phyloP scores from a whole-genome alignment of 2,113 vertebrate genomes.

The Trachemys scripta region DNA sequence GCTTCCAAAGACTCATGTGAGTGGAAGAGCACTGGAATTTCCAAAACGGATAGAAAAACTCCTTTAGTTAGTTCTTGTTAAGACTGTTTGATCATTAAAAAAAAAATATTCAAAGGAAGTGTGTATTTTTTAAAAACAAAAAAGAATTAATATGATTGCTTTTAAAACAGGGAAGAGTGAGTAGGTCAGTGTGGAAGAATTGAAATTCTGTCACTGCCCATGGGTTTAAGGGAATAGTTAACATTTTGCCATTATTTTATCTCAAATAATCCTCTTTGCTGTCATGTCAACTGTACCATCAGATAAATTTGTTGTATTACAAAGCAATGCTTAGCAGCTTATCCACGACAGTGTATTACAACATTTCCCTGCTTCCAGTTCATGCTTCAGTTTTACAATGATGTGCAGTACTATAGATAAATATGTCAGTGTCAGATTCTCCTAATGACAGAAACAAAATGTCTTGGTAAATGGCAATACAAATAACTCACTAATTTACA shows the following conservation, averaged over 20 bases:
- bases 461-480: neutral
- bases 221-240: neutral
- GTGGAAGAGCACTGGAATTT: neutral
- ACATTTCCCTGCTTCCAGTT: neutral
- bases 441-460: neutral
- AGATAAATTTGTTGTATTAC: constrained; percentile 16
- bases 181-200: neutral
- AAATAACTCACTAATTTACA: neutral
- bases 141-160: neutral
- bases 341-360: neutral
- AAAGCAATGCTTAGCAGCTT: neutral
- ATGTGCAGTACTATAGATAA: neutral
- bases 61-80: neutral
- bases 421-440: neutral
- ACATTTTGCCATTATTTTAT: neutral
- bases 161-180: neutral
- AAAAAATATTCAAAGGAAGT: neutral
- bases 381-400: neutral
- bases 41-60: neutral
- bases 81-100: neutral
- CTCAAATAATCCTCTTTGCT: neutral
- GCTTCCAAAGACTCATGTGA: neutral
- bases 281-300: neutral
- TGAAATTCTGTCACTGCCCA: neutral
- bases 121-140: neutral